Base-by-base conservation (phyloP, 2,797 vertebrate genomes). In the Malacoctenus gilli region DNA sequence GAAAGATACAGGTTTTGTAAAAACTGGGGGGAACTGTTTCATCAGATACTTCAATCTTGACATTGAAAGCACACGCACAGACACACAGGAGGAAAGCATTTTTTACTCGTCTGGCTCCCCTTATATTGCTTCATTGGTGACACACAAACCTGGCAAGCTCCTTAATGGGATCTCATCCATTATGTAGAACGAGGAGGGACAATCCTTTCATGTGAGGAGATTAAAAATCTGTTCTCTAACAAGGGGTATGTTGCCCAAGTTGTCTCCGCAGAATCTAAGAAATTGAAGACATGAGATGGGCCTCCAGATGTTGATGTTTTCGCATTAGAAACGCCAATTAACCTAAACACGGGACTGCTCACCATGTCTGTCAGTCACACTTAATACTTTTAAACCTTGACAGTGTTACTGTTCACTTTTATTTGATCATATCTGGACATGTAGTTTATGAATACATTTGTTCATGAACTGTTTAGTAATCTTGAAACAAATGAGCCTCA, bases 151-250 rank as follows among this genome's bases (percentile, higher is more conserved):
- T 79, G 82, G 73, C 74, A 69, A n/a, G 14, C 30, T 62, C 31
- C 32, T 75, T 86, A 83, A 87, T 85, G 78, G 69, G 54, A 65
- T 48, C 71, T 78, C 84, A 83, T 88, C 75, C 76, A 82, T 87
- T 84, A 87, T 75, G 73, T 46, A 79, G 75, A 61, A 70, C 70
- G 76, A 71, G 63, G 59, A 59, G 60, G 59, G 55, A 54, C 63
- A 63, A 67, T 76, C 46, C 75, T 86, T 82, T 77, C 53, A 80
- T 72, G 68, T 71, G 59, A 80, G 60, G 56, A 75, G 73, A 73
- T 79, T 79, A 77, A 82, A 86, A 72, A 77, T 70, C 75, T 67
- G 55, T 62, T 75, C 65, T 72, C 63, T 58, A 57, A 77, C 59
- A 76, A 75, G 71, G 44, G 46, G 52, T 55, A 57, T 55, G 63